phyloP scores from a whole-genome alignment of 2,888 invertebrate species.

The Andrena camellia region DNA sequence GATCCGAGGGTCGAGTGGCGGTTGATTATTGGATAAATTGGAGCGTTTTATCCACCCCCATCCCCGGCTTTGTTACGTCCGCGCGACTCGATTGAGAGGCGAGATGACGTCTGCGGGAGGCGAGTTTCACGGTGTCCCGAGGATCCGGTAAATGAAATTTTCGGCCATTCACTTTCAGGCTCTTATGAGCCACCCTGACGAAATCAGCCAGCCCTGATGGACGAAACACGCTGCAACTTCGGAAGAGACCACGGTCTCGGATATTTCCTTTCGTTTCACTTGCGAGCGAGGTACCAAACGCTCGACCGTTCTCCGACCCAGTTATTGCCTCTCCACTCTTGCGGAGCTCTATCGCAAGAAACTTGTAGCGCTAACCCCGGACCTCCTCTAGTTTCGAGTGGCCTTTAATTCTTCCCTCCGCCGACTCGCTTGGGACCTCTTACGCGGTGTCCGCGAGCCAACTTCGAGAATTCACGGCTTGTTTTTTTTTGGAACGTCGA shows the following conservation, averaged over 20 bases:
- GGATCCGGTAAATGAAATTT: too few species aligned
- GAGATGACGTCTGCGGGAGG: neutral
- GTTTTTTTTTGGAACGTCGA: neutral
- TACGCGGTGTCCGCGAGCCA: too few species aligned
- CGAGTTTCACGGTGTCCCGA: too few species aligned
- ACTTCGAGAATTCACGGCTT: too few species aligned
- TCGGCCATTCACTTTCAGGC: neutral
- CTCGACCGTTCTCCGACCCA: slow-evolving; percentile 47
- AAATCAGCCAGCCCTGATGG: slow-evolving; percentile 43
- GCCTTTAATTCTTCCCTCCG: slow-evolving; percentile 4
- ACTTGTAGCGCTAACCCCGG: slow-evolving; percentile 13
- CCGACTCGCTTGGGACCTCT: neutral
- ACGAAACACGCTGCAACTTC: slow-evolving; percentile 32
- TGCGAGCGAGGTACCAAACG: neutral
- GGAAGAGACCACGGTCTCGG: neutral
- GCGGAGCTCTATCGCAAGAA: neutral
- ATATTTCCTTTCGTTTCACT: too few species aligned
- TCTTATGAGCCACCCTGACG: neutral
- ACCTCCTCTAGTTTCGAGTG: neutral
- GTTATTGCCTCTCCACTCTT: slow-evolving; percentile 38
- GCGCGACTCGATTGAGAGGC: slow-evolving; percentile 1
- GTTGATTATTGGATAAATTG: slow-evolving; percentile 22
- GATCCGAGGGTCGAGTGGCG: slow-evolving; percentile 1
- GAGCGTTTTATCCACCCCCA: neutral
- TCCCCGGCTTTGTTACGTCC: neutral